These are phyloP conservation scores for Achlya flavicornis DNA, from an alignment of 2,888 invertebrate genomes.

Conservation along the genomic window DNA sequence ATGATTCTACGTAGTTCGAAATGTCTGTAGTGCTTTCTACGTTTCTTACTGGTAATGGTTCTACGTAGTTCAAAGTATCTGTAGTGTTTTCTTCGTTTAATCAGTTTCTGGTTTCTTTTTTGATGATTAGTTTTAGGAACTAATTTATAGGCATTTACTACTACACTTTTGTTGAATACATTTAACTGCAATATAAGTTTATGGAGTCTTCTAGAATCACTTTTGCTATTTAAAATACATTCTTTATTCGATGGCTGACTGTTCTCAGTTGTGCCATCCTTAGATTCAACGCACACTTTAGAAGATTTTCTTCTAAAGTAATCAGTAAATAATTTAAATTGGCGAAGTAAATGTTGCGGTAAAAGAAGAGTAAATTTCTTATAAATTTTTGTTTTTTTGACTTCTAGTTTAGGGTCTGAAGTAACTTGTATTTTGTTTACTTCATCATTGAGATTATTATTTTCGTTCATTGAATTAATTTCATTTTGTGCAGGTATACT, in stretches of 20 bases:
- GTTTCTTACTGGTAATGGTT: neutral
- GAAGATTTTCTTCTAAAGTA: neutral
- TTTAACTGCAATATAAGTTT: neutral
- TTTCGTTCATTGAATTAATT: neutral
- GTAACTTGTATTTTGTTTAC: neutral
- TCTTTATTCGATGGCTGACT: neutral
- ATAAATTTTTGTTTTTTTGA: neutral
- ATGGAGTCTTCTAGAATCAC: neutral
- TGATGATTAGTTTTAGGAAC: neutral
- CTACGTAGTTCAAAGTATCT: neutral
- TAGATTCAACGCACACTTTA: neutral
- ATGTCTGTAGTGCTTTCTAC: slow-evolving; percentile 11
- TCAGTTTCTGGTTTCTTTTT: neutral
- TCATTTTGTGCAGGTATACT: neutral
- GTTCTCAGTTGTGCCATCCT: neutral
- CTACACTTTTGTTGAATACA: neutral
- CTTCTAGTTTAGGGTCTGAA: neutral
- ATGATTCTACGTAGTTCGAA: neutral
- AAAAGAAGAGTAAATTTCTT: neutral
- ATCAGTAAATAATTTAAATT: neutral
- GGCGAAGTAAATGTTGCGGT: neutral
- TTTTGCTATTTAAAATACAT: neutral
- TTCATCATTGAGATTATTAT: neutral
- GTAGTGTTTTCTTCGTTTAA: neutral
- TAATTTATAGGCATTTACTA: neutral